Evolutionary conservation across 2,113 vertebrate genomes (phyloP).

Genomic region (Ornithorhynchus anatinus): DNA sequence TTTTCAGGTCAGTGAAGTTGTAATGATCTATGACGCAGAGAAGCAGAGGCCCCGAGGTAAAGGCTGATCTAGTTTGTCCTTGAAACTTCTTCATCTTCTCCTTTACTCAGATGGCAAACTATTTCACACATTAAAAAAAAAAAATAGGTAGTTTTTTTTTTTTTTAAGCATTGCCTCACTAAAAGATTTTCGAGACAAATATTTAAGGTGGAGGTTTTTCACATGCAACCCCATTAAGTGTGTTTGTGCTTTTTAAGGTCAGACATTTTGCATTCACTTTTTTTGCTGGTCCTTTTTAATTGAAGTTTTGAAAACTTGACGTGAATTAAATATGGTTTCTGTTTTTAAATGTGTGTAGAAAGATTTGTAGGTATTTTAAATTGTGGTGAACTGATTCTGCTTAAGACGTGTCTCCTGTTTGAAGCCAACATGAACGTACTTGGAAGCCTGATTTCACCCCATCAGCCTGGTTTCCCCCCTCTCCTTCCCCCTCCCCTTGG

Average conservation of each 20-base stretch:
- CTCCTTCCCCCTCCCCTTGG: not conserved
- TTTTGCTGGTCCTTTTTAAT: conserved; percentile 16
- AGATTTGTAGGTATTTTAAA: not conserved
- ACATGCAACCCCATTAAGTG: conserved; percentile 43
- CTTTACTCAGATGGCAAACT: conserved; percentile 96
- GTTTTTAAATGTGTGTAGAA: not conserved
- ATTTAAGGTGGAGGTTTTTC: conserved; percentile 49
- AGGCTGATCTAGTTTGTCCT: conserved; percentile 88
- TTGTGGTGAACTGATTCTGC: not conserved
- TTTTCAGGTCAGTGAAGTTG: conserved; percentile 97
- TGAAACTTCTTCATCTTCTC: conserved; percentile 72
- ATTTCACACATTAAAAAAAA: conserved; percentile 68
- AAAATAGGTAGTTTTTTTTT: conserved; percentile 53
- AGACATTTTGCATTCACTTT: conserved; percentile 43
- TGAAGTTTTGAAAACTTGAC: not conserved
- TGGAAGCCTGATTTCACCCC: not conserved
- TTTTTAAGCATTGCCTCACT: conserved; percentile 49
- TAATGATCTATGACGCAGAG: conserved; percentile 99
- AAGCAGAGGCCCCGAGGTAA: conserved; percentile 99
- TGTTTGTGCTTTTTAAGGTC: conserved; percentile 51
- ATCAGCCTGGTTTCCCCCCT: not conserved
- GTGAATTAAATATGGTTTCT: not conserved
- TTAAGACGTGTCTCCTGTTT: not conserved
- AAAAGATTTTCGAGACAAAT: conserved; percentile 55
- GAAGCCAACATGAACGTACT: not conserved